Conservation (phyloP, 2,888 invertebrate genomes). For the Drosophila algonquin region DNA sequence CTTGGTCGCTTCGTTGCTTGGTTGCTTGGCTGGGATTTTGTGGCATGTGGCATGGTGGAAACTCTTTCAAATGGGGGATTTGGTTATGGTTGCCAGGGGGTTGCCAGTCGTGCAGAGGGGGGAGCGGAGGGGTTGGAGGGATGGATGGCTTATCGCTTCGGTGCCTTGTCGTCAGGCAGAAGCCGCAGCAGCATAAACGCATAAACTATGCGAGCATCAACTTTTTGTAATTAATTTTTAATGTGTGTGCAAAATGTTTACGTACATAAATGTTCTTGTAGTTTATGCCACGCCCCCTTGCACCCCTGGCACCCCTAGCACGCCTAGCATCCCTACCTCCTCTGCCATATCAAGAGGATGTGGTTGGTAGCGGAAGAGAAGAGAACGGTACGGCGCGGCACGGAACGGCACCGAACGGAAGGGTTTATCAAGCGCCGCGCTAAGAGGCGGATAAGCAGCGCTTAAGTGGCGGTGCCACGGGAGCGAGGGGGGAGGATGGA, state of each 20-base stretch:
- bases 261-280: conserved; percentile 58
- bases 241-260: conserved; percentile 70
- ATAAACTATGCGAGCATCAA: conserved; percentile 64
- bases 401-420: neutral
- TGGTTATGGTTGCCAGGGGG: conserved; percentile 13
- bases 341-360: conserved; percentile 35
- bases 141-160: conserved; percentile 59
- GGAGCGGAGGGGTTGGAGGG: neutral
- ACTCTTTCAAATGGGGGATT: too few relatives aligned
- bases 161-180: conserved; percentile 53
- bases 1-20: neutral
- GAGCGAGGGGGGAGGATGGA: too few relatives aligned
- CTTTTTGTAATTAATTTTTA: conserved; percentile 75
- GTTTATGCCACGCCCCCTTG: neutral
- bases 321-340: too few relatives aligned
- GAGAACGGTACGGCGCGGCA: too few relatives aligned
- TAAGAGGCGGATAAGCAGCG: conserved; percentile 30
- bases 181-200: neutral
- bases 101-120: neutral
- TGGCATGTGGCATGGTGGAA: neutral
- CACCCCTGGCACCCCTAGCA: too few relatives aligned
- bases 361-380: conserved; percentile 3
- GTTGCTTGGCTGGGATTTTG: neutral
- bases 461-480: neutral
- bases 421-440: conserved; percentile 34